phyloP scores from a whole-genome alignment of 2,888 invertebrate species.

The Synanthedon andrenaeformis region DNA sequence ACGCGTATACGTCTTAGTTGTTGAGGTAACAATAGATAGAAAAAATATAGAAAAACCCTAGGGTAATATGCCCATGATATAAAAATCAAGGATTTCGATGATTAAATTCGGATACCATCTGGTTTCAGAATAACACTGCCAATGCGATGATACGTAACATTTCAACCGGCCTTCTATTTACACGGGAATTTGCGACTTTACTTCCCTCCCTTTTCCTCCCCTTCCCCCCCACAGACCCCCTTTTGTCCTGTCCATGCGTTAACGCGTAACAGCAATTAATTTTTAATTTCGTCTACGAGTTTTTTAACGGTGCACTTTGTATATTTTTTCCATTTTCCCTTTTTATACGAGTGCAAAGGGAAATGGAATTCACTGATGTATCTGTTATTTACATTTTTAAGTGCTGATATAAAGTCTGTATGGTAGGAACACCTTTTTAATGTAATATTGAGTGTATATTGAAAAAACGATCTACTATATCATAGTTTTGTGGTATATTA shows the following conservation, averaged over 20 bases:
- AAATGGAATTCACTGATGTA: background rate
- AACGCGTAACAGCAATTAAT: conserved; percentile 25
- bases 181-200: conserved; percentile 7
- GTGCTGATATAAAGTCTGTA: no score
- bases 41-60: no score
- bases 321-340: conserved; percentile 10
- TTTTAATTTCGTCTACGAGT: conserved; percentile 35
- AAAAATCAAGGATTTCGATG: no score
- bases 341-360: background rate
- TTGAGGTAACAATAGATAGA: no score
- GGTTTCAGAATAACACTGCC: background rate
- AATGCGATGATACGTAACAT: conserved; percentile 8
- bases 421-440: no score
- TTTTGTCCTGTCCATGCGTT: conserved; percentile 11
- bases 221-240: conserved; percentile 12
- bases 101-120: no score
- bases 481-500: no score
- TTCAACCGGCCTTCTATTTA: conserved; percentile 8
- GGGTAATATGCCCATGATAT: no score
- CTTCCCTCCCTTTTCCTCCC: background rate
- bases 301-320: conserved; percentile 19
- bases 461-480: no score
- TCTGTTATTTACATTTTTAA: background rate
- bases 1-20: no score
- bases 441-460: no score